These are phyloP conservation scores for Pseudorhiza aurosa DNA, from an alignment of 30 jellyfish, hydroid and myxozoan species.

Conservation along the genomic window DNA sequence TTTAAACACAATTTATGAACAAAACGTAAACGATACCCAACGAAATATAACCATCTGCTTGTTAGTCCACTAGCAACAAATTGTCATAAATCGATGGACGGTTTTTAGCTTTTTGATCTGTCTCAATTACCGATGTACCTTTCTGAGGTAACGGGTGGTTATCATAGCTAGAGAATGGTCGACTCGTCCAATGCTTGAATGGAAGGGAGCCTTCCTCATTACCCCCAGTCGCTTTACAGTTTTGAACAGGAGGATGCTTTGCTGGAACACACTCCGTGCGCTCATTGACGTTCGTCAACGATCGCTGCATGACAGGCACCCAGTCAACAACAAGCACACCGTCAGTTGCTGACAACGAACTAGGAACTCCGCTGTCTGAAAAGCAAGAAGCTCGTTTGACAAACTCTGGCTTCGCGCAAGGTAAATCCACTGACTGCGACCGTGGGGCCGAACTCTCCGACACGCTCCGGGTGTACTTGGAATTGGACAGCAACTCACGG, in stretches of 20 bases:
- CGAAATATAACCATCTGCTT: no score
- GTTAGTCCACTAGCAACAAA: conserved; percentile 30
- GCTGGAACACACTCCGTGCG: not conserved
- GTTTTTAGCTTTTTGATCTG: conserved; percentile 19
- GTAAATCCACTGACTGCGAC: conserved; percentile 46
- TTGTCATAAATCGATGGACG: conserved; percentile 71
- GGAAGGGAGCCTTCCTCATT: conserved; percentile 17
- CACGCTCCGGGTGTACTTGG: not conserved
- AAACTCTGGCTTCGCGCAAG: not conserved
- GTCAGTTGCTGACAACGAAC: conserved; percentile 6
- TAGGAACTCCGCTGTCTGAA: conserved; percentile 56
- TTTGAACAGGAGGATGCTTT: not conserved
- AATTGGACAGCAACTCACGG: conserved; percentile 44
- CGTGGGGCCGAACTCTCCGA: conserved; percentile 5
- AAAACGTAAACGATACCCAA: no score
- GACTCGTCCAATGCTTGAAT: conserved; percentile 30
- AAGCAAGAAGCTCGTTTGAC: conserved; percentile 31
- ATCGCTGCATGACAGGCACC: conserved; percentile 86
- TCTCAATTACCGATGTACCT: not conserved
- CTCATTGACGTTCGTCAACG: conserved; percentile 45
- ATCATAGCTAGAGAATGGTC: conserved; percentile 76
- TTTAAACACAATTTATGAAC: no score
- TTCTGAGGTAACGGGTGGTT: conserved; percentile 64
- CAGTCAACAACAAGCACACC: conserved; percentile 53
- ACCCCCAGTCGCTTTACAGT: not conserved